Evolutionary conservation across 2,888 invertebrate species (phyloP), one percentile per base, ranked within the genome.

Genomic region (Nephrocerus scutellatus): DNA sequence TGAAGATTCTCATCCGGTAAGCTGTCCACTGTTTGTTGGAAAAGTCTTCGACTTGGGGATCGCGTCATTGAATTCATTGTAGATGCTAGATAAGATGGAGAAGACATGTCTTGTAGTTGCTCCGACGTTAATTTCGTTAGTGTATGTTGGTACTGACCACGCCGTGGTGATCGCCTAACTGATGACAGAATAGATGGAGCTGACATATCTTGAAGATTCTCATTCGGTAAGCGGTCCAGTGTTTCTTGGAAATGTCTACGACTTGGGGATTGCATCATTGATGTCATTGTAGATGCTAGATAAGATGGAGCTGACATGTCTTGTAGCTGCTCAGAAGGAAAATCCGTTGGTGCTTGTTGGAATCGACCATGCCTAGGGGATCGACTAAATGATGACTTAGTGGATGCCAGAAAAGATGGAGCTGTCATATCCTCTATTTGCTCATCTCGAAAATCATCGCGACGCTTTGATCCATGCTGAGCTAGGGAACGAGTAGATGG

Each of bases 241-340:
- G n/a, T 21, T 23, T 25, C 24, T 5, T 25, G 12, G 29, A 29
- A 15, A 36, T 36, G 7, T 36, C 36, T 21, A 29, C 16, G 8
- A 26, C 13, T 14, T n/a, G 26, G 13, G 6, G n/a, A n/a, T n/a
- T n/a, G 18, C 10, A 7, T 8, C 5, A 28, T 12, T 5, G 35
- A 35, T 18, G 26, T 10, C 28, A 28, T 14, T 10, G n/a, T n/a
- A n/a, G 35, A 20, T 14, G 10, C 21, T 24, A 7, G 21, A 24
- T 23, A 43, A 0, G 20, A 31, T 20, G 43, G 43, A 8, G 35
- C 39, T 5, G 39, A 36, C 25, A 43, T 13, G 8, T 36, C 32
- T 12, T 9, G 7, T 14, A 43, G 14, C 19, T 43, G 42, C 16
- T 39, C 26, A 2, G 20, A 19, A 12, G 42, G 42, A 5, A 42